phyloP scores from a whole-genome alignment of 2,113 vertebrate genomes.

The Paramormyrops kingsleyae region DNA sequence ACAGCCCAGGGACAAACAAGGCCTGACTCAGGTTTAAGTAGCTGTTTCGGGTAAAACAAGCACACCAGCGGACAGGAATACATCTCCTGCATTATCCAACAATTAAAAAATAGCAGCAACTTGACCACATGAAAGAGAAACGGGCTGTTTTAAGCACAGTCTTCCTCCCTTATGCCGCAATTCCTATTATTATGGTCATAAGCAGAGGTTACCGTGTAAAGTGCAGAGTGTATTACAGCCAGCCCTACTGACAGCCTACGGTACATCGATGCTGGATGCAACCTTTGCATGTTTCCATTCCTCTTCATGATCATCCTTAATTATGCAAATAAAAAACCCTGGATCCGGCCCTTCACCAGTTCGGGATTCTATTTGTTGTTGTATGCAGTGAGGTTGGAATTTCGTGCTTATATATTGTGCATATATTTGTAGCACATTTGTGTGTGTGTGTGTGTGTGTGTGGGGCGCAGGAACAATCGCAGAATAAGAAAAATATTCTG shows the following conservation, averaged over 20 bases:
- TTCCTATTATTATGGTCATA: constrained; percentile 38
- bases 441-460: neutral
- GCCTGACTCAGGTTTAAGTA: constrained; percentile 73
- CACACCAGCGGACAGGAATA: constrained; percentile 57
- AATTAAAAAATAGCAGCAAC: constrained; percentile 75
- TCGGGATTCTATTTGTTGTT: neutral
- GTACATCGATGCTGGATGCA: neutral
- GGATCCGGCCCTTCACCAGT: neutral
- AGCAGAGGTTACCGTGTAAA: constrained; percentile 19
- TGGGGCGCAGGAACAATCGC: neutral
- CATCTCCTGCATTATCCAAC: constrained; percentile 60
- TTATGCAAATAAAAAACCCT: neutral
- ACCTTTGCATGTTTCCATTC: neutral
- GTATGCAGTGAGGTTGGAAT: neutral
- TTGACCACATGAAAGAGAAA: constrained; percentile 61
- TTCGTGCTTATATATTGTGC: neutral
- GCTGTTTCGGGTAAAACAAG: constrained; percentile 56
- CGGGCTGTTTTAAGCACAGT: constrained; percentile 57
- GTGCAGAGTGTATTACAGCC: neutral
- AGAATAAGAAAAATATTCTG: neutral
- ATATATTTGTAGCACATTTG: neutral
- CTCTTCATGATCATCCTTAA: neutral
- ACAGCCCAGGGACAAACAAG: constrained; percentile 68
- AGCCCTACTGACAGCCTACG: neutral
- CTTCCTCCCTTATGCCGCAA: constrained; percentile 45